Percentiles rank a stretch among this genome's conserved stretches.
These are phyloP conservation scores for Gallinago stenura DNA, from an alignment of 2,797 vertebrate genomes.

Conservation along the genomic window DNA sequence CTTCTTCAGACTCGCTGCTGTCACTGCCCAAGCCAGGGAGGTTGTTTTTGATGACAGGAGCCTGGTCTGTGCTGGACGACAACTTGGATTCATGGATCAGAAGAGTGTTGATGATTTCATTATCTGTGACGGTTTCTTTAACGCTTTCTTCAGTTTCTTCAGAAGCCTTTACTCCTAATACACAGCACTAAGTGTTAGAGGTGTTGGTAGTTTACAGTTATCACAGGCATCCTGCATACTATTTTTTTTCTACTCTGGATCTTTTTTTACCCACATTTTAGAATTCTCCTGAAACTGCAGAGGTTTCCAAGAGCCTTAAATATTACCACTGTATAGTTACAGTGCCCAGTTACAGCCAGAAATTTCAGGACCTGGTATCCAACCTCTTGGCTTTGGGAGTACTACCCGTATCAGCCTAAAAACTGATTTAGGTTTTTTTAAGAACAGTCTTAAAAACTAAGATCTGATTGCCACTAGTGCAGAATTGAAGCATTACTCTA, in stretches of 20 bases:
- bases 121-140: background rate
- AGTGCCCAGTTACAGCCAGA: background rate
- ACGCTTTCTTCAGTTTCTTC: background rate
- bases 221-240: background rate
- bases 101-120: conserved; percentile 74
- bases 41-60: background rate
- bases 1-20: conserved; percentile 43
- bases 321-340: background rate
- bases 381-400: background rate
- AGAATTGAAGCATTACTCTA: background rate
- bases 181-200: background rate
- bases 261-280: background rate
- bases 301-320: background rate
- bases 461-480: background rate
- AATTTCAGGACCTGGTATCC: background rate
- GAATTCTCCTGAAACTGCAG: background rate
- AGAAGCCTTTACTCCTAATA: conserved; percentile 2
- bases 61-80: background rate
- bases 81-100: conserved; percentile 67
- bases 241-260: background rate
- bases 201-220: background rate
- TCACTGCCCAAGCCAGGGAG: background rate
- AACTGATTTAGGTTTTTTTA: background rate
- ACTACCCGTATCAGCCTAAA: background rate
- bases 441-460: background rate